Percentiles rank a stretch among this genome's conserved stretches.
Evolutionary conservation across 2,797 vertebrate species (phyloP).

Genomic region (Silurus aristotelis): DNA sequence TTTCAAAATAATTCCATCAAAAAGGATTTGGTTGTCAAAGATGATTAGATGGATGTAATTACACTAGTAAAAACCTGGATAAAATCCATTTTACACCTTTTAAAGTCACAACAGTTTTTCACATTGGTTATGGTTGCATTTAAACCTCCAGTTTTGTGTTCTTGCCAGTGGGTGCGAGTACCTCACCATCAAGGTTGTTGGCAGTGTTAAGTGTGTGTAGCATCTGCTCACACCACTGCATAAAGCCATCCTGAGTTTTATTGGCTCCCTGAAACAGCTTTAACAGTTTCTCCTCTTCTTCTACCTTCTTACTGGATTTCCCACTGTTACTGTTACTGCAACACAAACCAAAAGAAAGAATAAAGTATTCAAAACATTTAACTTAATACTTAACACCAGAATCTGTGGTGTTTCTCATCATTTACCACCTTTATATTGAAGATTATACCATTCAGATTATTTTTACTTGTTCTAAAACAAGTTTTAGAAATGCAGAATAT

Average conservation of each 20-base stretch:
- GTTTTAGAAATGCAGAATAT: not conserved
- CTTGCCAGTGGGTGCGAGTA: not conserved
- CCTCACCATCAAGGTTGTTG: constrained; percentile 97
- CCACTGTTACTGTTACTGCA: constrained; percentile 86
- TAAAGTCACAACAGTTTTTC: not conserved
- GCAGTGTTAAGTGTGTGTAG: constrained; percentile 97
- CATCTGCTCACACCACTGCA: constrained; percentile 98
- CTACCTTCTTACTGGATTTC: constrained; percentile 92
- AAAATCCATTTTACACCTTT: not conserved
- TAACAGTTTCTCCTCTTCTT: constrained; percentile 96
- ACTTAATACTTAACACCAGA: not conserved
- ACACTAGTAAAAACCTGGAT: not conserved
- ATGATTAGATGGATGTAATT: not conserved
- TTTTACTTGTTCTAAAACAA: not conserved
- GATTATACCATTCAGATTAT: not conserved
- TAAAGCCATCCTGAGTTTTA: constrained; percentile 95
- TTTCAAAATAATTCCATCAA: not conserved
- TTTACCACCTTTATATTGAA: not conserved
- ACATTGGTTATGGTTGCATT: not conserved
- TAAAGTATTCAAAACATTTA: not conserved
- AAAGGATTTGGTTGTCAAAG: not conserved
- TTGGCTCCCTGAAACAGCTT: constrained; percentile 96
- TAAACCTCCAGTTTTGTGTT: not conserved
- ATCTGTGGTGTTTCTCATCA: not conserved
- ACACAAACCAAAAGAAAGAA: not conserved